These are phyloP conservation scores for Cryptotermes secundus DNA, from an alignment of 1,140 invertebrate species.

Conservation along the genomic window DNA sequence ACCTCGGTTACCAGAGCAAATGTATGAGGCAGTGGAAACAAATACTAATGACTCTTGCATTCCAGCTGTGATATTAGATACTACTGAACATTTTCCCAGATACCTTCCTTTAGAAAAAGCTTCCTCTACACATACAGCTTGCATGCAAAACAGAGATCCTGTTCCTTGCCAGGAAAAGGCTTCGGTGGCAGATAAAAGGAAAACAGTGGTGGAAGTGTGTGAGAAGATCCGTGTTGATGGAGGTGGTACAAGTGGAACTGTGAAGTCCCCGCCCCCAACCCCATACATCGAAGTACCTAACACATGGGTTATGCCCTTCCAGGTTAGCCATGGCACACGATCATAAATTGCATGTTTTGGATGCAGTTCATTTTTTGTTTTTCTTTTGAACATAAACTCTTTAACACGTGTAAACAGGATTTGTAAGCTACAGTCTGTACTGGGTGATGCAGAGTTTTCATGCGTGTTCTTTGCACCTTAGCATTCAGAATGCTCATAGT, in stretches of 20 bases:
- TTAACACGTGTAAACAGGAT: too few species aligned
- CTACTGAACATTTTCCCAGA: neutral
- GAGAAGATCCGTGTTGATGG: conserved; percentile 44
- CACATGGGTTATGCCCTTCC: neutral
- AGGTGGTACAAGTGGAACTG: conserved; percentile 44
- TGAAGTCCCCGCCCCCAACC: conserved; percentile 43
- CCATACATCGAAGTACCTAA: conserved; percentile 45
- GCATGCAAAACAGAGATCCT: neutral
- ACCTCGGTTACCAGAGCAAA: too few species aligned
- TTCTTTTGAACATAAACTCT: too few species aligned
- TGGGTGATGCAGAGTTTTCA: too few species aligned
- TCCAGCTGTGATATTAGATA: neutral
- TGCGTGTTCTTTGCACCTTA: too few species aligned
- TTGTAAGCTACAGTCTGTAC: too few species aligned
- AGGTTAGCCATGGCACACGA: neutral
- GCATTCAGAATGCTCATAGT: too few species aligned
- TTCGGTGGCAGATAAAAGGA: conserved; percentile 39
- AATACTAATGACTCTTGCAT: neutral
- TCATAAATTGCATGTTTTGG: too few species aligned
- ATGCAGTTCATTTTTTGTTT: too few species aligned
- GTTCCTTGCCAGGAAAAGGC: neutral
- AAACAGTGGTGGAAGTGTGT: conserved; percentile 48
- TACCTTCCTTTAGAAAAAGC: neutral
- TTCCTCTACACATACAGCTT: neutral
- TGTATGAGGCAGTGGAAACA: neutral